Base-by-base conservation (phyloP, 2,888 invertebrate species). In the Ecliptopera silaceata region DNA sequence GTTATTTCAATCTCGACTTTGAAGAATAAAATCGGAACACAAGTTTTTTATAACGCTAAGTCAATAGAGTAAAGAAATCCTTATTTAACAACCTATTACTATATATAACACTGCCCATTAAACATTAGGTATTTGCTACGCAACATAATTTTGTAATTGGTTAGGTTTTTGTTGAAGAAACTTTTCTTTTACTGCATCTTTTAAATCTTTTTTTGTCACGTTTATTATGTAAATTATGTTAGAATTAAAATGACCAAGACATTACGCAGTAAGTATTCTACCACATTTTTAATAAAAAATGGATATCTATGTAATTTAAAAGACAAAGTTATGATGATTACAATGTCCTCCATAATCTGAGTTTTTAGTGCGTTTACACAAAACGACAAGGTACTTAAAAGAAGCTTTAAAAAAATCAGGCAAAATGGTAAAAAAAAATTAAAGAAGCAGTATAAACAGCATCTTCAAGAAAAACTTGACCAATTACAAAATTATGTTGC, bases 1-100 rank as follows among this genome's bases (percentile, higher is more conserved):
- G 57, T 69, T 61, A 52, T 59, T 56, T 59, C 48, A 48, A 54
- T 58, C 55, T 29, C 50, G 42, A 55, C 56, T 49, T 57, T 38
- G 45, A 39, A 8, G 20, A 20, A 39, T 46, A 22, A 29, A 54
- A 39, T 52, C 20, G 31, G 12, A 49, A 53, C 36, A 18, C 11
- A 48, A 31, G 36, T n/a, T n/a, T 29, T 54, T 43, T 46, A 4
- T 26, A 36, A 44, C 13, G 39, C 11, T 15, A 26, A 4, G 10
- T 26, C 18, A 12, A 41, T 36, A 22, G 22, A 34, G 18, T 15
- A 47, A 41, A n/a, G n/a, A n/a, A n/a, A n/a, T n/a, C n/a, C n/a
- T n/a, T n/a, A n/a, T n/a, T n/a, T n/a, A n/a, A n/a, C n/a, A n/a
- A n/a, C n/a, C n/a, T n/a, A n/a, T n/a, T n/a, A n/a, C n/a, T n/a